These are phyloP conservation scores for Pachliopta kotzebuea DNA, from an alignment of 2,888 invertebrate species.

Conservation along the genomic window DNA sequence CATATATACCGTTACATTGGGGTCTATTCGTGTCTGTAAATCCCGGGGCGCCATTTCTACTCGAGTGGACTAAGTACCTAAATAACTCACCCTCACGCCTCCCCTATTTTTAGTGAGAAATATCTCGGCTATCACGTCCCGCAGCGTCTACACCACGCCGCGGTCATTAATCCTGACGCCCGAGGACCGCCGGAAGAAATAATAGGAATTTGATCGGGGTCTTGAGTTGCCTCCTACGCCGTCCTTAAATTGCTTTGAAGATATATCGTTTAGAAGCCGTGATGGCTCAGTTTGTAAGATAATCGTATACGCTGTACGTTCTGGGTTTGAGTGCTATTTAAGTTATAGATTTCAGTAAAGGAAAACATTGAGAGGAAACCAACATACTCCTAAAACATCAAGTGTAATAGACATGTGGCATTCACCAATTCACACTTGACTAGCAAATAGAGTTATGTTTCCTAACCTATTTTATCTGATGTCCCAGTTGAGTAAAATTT, in stretches of 20 bases:
- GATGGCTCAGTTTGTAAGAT: too few relatives aligned
- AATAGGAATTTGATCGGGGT: slow-evolving; percentile 9
- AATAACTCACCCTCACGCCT: slow-evolving; percentile 24
- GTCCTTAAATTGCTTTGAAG: background rate
- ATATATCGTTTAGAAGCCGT: background rate
- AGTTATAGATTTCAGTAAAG: too few relatives aligned
- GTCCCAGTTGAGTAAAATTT: too few relatives aligned
- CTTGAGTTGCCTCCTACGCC: background rate
- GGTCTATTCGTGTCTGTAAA: slow-evolving; percentile 4
- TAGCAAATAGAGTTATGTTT: too few relatives aligned
- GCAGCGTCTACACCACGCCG: slow-evolving; percentile 14
- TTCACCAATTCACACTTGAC: too few relatives aligned
- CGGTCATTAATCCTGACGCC: slow-evolving; percentile 15
- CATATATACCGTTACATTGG: background rate
- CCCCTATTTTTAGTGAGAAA: slow-evolving; percentile 24
- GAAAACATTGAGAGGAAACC: too few relatives aligned
- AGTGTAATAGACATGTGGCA: too few relatives aligned
- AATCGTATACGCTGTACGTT: too few relatives aligned
- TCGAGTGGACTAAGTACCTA: slow-evolving; percentile 18
- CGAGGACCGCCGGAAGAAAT: slow-evolving; percentile 1
- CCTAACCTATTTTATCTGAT: too few relatives aligned
- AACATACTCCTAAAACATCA: too few relatives aligned
- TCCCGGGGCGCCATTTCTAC: slow-evolving; percentile 15
- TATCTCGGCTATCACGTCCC: slow-evolving; percentile 18
- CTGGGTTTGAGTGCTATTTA: too few relatives aligned